Percentiles rank a stretch among this genome's conserved stretches.
Evolutionary conservation across 2,888 invertebrate genomes (phyloP).

Genomic region (Calameuta filiformis): DNA sequence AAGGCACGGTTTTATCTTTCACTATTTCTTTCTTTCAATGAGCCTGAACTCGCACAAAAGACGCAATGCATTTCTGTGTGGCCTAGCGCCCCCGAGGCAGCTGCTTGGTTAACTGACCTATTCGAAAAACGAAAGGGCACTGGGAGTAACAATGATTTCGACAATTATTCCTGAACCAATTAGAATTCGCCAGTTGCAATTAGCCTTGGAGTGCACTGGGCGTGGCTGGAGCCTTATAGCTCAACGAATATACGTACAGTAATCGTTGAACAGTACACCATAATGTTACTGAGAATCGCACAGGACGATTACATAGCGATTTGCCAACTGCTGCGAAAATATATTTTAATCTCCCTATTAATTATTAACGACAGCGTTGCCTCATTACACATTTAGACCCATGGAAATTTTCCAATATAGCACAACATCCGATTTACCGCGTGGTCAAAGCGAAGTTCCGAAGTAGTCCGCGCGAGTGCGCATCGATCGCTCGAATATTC

Average conservation of each 20-base stretch:
- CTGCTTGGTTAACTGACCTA: background rate
- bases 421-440: background rate
- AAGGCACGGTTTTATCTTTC: background rate
- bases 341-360: background rate
- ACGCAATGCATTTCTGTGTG: background rate
- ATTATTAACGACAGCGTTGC: background rate
- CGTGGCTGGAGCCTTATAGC: background rate
- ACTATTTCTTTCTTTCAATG: background rate
- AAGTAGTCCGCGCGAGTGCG: background rate
- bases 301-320: background rate
- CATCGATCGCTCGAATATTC: background rate
- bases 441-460: background rate
- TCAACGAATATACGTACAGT: background rate
- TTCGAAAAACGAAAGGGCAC: background rate
- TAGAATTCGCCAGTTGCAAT: constrained; percentile 1
- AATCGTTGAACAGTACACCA: background rate
- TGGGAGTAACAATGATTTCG: background rate
- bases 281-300: background rate
- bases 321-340: background rate
- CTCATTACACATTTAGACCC: background rate
- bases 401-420: background rate
- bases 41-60: background rate
- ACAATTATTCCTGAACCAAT: background rate
- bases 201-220: background rate
- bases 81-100: background rate